Base-by-base conservation (phyloP, 2,797 vertebrate genomes). In the Poliocrania exsul region DNA sequence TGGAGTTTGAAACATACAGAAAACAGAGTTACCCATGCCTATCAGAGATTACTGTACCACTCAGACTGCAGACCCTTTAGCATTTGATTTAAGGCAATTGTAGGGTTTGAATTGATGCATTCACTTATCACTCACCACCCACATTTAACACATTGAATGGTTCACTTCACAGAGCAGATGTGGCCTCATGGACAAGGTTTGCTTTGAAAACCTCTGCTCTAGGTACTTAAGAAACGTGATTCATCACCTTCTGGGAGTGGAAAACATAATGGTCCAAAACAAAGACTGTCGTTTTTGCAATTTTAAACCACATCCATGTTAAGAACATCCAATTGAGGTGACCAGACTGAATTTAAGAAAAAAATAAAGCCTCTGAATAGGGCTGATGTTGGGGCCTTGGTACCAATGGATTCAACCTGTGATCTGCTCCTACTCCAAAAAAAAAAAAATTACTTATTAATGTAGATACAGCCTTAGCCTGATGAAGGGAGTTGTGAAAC, bases 401-500 rank as follows among this genome's bases (percentile, higher is more conserved):
- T 13, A 70, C 3, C 11, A 60, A 8, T 11, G 11, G n/a, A 38
- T 83, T 75, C 51, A 81, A 1, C 16, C 2, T 31, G 10, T 13
- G 16, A 28, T 57, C 50, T 57, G 9, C 6, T 75, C 25, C 57
- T 49, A 5, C 25, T 61, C 18, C 5, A 40, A 40, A 16, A 87
- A 13, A 5, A 29, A 72, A 26, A 38, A 38, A 38, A 38, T 42
- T 28, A 35, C 16, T 58, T 70, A 13, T 9, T 81, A 44, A 53
- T 16, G 49, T 47, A 81, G 24, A 28, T 33, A 15, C 3, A 62
- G 15, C 17, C 29, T 50, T 26, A 61, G 42, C 23, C 28, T 77
- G 50, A 29, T 15, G 9, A 51, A 51, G 17, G 13, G 4, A 2
- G 2, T 16, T 0, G 0, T 14, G 51, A 49, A 40, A 61, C 42